Base-by-base conservation (phyloP, 2,113 vertebrate species). In the Cyanoramphus novaezelandiae region DNA sequence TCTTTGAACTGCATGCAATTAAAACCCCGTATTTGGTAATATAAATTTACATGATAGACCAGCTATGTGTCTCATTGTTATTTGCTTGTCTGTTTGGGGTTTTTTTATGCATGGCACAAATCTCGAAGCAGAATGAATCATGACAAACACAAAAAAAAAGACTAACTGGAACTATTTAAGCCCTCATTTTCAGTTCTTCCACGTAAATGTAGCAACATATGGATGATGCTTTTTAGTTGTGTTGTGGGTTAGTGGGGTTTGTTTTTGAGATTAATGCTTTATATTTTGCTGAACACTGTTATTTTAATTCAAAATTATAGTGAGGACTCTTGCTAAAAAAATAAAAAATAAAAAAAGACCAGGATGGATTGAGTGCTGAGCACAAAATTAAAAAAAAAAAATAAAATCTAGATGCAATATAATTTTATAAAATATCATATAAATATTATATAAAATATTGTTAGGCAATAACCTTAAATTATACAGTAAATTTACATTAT, bases 191-290 rank as follows among this genome's bases (percentile, higher is more conserved):
- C 62, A 52, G 11, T 70, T 88, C 27, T 65, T 85, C 75, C 50
- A 52, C 10, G 23, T 79, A 75, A 75, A n/a, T 57, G 10, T 70
- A 82, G 2, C 21, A 41, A 29, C 23, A 75, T 10, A 55, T 28
- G 3, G 7, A 63, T 53, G 9, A 75, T 5, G 1, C 0, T 18
- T 55, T 69, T 41, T 57, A 88, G 21, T 55, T 69, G 12, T 69
- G 10, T 13, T 65, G 12, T 60, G 18, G 2, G 6, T 18, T 60
- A 15, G 11, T 49, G 17, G 8, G 4, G 0, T 39, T 0, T 5
- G 44, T 74, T 77, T 39, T 0, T 49, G 24, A 78, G 8, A 82
- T 37, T n/a, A 75, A 31, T 70, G 10, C 1, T 64, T 88, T 35
- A 5, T 25, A 69, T 55, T 78, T 82, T 74, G 10, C n/a, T 72